phyloP scores from a whole-genome alignment of 2,113 vertebrate species.

The Motacilla tschutschensis region DNA sequence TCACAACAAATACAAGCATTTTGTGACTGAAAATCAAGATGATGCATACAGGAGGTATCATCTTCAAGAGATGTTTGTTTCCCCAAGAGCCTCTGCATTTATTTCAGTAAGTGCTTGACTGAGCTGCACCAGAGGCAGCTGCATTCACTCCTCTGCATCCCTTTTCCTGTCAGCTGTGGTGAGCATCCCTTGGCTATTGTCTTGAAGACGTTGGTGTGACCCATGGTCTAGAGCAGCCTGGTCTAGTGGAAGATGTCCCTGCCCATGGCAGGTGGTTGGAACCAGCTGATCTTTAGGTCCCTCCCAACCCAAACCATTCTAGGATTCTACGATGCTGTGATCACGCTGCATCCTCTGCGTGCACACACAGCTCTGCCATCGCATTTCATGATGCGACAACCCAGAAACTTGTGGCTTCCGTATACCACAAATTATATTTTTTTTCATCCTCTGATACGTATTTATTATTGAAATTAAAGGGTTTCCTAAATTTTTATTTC shows the following conservation, averaged over 20 bases:
- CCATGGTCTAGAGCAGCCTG: neutral
- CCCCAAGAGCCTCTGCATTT: neutral
- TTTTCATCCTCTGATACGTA: conserved; percentile 15
- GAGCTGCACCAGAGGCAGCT: neutral
- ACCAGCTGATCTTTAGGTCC: neutral
- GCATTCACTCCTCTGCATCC: rapidly evolving
- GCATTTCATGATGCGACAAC: neutral
- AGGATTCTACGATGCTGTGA: neutral
- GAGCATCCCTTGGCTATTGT: neutral
- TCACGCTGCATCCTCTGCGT: rapidly evolving
- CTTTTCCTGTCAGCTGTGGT: neutral
- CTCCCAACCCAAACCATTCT: neutral
- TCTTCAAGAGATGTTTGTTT: neutral
- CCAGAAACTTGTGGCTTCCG: neutral
- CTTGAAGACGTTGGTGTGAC: neutral
- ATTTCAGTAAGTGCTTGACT: neutral
- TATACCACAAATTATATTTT: neutral
- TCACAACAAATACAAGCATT: neutral
- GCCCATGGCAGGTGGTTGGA: neutral
- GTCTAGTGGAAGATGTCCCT: neutral
- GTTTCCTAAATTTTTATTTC: conserved; percentile 45
- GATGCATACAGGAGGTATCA: rapidly evolving
- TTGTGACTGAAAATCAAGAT: neutral
- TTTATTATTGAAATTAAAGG: conserved; percentile 55
- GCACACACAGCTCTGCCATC: rapidly evolving